Evolutionary conservation across 2,797 vertebrate species (phyloP), one percentile per base, ranked within the genome.

Genomic region (Melanotaenia boesemani): DNA sequence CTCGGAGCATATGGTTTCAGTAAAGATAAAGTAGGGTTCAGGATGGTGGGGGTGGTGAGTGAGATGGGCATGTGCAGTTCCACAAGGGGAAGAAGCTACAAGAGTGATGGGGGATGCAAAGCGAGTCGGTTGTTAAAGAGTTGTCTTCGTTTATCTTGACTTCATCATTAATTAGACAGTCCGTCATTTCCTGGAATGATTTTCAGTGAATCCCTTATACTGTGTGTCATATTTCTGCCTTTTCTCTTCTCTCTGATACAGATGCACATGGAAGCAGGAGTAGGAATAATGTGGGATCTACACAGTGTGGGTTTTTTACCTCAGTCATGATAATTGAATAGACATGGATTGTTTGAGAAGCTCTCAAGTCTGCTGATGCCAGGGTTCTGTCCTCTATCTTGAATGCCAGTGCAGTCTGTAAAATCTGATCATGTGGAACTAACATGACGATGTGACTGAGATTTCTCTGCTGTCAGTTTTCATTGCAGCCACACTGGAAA

Each of bases 1-100:
- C 80, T 70, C 60, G 24, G 72, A 73, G 80, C 91, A 89, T 94
- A 89, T 94, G 91, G 86, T 93, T 94, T 92, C 80, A 89, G 82
- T 93, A 90, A 92, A 91, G 86, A 89, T 88, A 84, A 66, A 80
- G 71, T 78, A 67, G 26, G 70, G 70, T 70, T 80, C 12, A 11
- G 72, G 52, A 9, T 36, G 39, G 58, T 59, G 56, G 64, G 48
- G 72, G 75, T 48, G 64, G 56, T 32, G 13, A 22, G 44, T 2
- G 24, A 61, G 30, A 32, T 1, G 41, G 71, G 57, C 44, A 13
- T 41, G 50, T 2, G 5, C 63, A 26, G 57, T 41, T 30, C 61
- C 30, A 54, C 26, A 28, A 55, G 70, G 55, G 60, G 39, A 79
- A 74, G 67, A 65, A 39, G 37, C 48, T 20, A 13, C 63, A 50